A percentile compares a stretch with the other conserved stretches of the same genome.
Conservation (phyloP, 2,113 vertebrate genomes). For the Semnornis frantzii region DNA sequence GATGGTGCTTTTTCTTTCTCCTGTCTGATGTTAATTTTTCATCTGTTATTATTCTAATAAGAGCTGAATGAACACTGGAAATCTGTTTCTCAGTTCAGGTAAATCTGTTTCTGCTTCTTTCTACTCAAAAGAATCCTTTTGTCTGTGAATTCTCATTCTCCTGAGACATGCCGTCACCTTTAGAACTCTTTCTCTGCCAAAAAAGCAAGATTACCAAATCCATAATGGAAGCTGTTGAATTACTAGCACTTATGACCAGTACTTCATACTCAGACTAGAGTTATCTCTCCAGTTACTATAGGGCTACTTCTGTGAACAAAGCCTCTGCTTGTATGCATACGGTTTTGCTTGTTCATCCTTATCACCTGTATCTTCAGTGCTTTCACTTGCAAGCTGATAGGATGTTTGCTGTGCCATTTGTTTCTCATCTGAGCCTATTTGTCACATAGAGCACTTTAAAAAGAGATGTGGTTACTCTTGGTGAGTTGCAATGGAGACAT, state of each 20-base stretch:
- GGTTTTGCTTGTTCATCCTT: background rate
- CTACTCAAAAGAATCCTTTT: background rate
- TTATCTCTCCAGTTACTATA: background rate
- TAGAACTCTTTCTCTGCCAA: background rate
- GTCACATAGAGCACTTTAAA: background rate
- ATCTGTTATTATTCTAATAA: background rate
- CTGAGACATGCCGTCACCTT: background rate
- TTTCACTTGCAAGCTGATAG: background rate
- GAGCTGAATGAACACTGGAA: background rate
- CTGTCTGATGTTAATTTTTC: background rate
- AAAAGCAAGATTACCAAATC: background rate
- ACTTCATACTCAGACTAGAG: background rate
- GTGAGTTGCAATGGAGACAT: accelerated
- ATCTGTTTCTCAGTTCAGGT: background rate
- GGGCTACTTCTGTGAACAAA: background rate
- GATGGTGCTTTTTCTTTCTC: background rate
- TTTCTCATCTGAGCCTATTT: background rate
- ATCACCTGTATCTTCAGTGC: background rate
- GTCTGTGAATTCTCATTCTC: background rate
- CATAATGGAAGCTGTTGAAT: background rate
- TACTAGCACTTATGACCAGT: background rate
- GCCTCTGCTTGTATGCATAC: background rate
- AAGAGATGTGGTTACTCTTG: background rate
- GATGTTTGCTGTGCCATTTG: background rate
- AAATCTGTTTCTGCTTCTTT: background rate